Base-by-base conservation (phyloP, 1,140 invertebrate genomes). In the Steinernema khuongi region DNA sequence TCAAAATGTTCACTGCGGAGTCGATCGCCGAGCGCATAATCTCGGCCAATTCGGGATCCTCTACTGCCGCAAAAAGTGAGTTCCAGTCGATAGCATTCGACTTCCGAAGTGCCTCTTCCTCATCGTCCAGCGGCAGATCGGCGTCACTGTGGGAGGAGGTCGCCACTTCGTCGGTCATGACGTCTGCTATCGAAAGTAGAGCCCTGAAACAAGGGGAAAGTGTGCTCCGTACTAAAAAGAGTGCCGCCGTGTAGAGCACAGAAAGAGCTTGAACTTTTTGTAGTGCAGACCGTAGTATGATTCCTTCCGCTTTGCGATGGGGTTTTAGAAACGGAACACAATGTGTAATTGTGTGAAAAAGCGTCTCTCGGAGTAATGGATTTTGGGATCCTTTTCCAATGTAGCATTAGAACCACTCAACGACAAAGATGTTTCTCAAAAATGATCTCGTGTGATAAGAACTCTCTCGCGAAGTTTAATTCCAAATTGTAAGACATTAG, bases 1-100 rank as follows among this genome's bases (percentile, higher is more conserved):
- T 50, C 22, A 77, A 70, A 44, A 74, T 77, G 19, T 78, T 75
- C 2, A 77, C 19, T 17, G 76, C 76, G 22, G 68, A 33, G 19
- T 77, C 76, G 14, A 77, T 29, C 22, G 76, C 71, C 28, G 50
- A 67, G 19, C 60, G 74, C 1, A 77, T 60, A 68, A 73, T 74
- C 17, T 77, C 76, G 31, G 72, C 74, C 1, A 77, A 31, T 32
- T 77, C 76, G 26, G 74, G 74, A 67, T 77, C 76, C 28, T 77
- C 75, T 29, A 69, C 71, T 14, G 26, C 19, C 17, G 70, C 30
- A 17, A 71, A 71, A 32, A 71, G 70, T 26, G 32, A 43, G 18
- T 28, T 28, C 70, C 70, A 71, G 29, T 71, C 32, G 33, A 71
- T 71, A 11, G 70, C 33, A 18, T 44, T 36, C 7, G 32, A 31